Evolutionary conservation across 2,797 vertebrate species (phyloP).

Genomic region (Pipistrellus pygmaeus): DNA sequence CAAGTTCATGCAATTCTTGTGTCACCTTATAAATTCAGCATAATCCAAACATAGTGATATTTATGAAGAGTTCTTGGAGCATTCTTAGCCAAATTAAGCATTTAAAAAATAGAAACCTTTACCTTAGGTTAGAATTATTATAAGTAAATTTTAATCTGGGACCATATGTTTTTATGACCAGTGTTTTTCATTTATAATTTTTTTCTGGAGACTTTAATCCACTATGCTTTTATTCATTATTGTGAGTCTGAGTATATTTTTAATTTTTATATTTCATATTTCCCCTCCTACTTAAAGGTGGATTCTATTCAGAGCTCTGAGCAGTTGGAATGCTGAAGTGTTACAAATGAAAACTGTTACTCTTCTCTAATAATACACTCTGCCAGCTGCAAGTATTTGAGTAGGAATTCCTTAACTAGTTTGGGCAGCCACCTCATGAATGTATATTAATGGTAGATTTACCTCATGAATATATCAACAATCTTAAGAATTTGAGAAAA

Average conservation of each 20-base stretch:
- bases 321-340: constrained; percentile 67
- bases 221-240: constrained; percentile 55
- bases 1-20: constrained; percentile 5
- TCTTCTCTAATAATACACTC: constrained; percentile 56
- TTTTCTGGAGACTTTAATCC: constrained; percentile 54
- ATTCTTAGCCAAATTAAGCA: constrained; percentile 29
- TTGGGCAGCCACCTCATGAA: constrained; percentile 50
- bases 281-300: constrained; percentile 43
- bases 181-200: constrained; percentile 32
- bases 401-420: constrained; percentile 61
- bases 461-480: constrained; percentile 43
- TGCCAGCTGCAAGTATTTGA: constrained; percentile 46
- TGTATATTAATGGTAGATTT: not conserved
- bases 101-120: not conserved
- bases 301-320: constrained; percentile 64
- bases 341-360: constrained; percentile 73
- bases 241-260: constrained; percentile 62
- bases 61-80: constrained; percentile 48
- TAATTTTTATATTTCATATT: constrained; percentile 47
- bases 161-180: constrained; percentile 46
- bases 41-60: constrained; percentile 6
- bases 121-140: constrained; percentile 19
- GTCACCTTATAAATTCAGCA: constrained; percentile 41
- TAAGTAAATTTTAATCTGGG: constrained; percentile 54
- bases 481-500: constrained; percentile 65